Conservation (phyloP, 2,797 vertebrate species). For the Loris lydekkerianus region DNA sequence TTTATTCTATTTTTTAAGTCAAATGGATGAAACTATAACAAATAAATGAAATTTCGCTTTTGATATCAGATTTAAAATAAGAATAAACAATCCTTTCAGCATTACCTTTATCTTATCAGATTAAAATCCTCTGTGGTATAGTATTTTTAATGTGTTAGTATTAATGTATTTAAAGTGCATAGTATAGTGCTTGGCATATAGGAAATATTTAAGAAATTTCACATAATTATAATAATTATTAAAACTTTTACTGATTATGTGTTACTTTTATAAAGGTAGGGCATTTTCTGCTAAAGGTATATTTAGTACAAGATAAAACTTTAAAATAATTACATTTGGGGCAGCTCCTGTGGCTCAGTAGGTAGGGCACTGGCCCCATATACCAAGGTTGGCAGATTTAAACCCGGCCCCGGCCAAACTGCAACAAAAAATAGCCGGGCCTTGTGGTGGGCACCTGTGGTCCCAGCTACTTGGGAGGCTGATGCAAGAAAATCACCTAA, state of each 20-base stretch:
- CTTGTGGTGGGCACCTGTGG: too few relatives aligned
- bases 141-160: neutral
- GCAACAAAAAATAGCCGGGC: too few relatives aligned
- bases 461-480: too few relatives aligned
- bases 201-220: neutral
- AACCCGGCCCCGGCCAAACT: too few relatives aligned
- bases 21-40: conserved; percentile 2
- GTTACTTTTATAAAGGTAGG: neutral
- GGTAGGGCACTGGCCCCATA: too few relatives aligned
- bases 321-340: neutral
- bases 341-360: too few relatives aligned
- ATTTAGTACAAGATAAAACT: conserved; percentile 1
- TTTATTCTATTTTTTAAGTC: neutral
- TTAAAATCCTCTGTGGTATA: neutral
- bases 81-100: neutral
- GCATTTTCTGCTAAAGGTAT: neutral
- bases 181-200: neutral
- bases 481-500: too few relatives aligned
- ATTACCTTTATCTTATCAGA: neutral
- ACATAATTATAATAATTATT: conserved; percentile 6
- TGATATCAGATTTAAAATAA: conserved; percentile 36
- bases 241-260: neutral
- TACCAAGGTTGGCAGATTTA: too few relatives aligned
- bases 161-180: neutral
- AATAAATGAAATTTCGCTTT: neutral